Evolutionary conservation across 2,113 vertebrate species (phyloP), one percentile per base, ranked within the genome.

Genomic region (Gymnogyps californianus): DNA sequence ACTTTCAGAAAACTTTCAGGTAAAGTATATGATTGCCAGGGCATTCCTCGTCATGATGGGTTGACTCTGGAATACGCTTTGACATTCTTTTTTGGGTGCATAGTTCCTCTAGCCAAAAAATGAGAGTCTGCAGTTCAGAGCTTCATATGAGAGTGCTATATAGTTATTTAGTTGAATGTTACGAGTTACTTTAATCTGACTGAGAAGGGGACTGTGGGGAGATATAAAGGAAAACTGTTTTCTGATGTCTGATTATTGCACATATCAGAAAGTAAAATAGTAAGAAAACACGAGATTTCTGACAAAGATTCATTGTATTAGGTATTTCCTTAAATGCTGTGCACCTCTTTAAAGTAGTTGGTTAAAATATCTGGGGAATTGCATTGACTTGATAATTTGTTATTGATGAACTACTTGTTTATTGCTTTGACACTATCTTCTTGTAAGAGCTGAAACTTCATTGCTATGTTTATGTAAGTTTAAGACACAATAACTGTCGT

Each of bases 1-100:
- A 96, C 98, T 99, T 87, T 98, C 97, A 55, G 99, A 99, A 95
- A 99, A 99, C 95, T 99, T 99, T 97, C 98, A 99, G 99, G 99
- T 99, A 98, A 96, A 96, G 82, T 51, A 67, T 74, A 14, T 47
- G 16, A 59, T 89, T 70, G 6, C 22, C 9, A 62, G 22, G 8
- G 46, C 11, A 15, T 88, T 80, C 25, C 14, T 83, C 5, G 6
- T 70, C 10, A 6, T 46, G 5, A 74, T 0, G 1, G 5, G 2
- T 54, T 90, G 51, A 58, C 28, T 93, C 32, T 86, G 54, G 47
- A 54, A 52, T 77, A 57, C 7, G 16, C 13, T 86, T 55, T 6
- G 7, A 13, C 28, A 1, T 62, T 51, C 2, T 29, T 51, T 80
- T 84, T 70, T 38, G 9, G 2, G 25, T 69, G 13, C 9, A 11